Base-by-base conservation (phyloP, 2,888 invertebrate genomes). In the Papilio demoleus region DNA sequence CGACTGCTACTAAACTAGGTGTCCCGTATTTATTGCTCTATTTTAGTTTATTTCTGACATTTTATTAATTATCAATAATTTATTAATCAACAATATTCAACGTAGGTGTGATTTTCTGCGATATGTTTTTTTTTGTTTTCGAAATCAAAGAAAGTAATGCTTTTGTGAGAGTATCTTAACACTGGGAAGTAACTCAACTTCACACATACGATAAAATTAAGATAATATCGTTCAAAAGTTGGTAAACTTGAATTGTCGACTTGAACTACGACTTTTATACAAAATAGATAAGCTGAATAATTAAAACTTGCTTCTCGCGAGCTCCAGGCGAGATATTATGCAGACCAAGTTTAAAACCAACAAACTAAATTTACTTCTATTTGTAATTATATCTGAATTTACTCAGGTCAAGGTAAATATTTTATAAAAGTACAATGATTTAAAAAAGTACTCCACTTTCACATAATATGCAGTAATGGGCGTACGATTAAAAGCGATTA, bases 251-350 rank as follows among this genome's bases (percentile, higher is more conserved):
- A 9, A 14, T 45, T 11, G 2, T 8, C 22, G 17, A 47, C 22
- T 47, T 12, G n/a, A 50, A 50, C 50, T 50, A n/a, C 14, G 14
- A 27, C 50, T 50, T 24, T 27, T 19, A 50, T 27, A 27, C 50
- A 50, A n/a, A 27, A 50, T 27, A 27, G 27, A 27, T 50, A 50
- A 50, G 27, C 50, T n/a, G 50, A 27, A 50, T 50, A 50, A 27
- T 27, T 50, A 27, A 50, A 50, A 50, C 14, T 50, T 50, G 27
- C 12, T 27, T 27, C n/a, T 24, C 47, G 19, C 19, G 11, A 22
- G 47, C 47, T 47, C 22, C 47, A 12, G 22, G 22, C 47, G 42
- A 45, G 17, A 8, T 45, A 8, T 42, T 42, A 42, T 45, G 8
- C 42, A 45, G 8, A 45, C 19, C 3, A 45, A 45, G 17, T 45